Evolutionary conservation across 1,140 invertebrate species (phyloP).

Genomic region (Catajapyx aquilonaris): DNA sequence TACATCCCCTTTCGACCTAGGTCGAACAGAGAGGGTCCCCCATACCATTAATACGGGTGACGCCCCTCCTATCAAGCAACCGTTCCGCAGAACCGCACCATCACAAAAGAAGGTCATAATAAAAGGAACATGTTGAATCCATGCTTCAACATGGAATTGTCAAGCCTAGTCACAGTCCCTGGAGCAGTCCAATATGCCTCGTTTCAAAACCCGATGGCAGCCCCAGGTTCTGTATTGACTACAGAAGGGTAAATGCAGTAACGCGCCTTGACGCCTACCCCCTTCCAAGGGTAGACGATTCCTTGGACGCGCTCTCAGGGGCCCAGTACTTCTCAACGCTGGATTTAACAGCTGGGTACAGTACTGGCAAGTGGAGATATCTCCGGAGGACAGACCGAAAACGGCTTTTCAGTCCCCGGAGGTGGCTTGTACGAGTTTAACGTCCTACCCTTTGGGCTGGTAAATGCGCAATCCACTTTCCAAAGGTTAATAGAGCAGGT

Average conservation of each 20-base stretch:
- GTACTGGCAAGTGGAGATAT: conserved; percentile 20
- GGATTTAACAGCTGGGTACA: conserved; percentile 19
- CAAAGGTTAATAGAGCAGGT: conserved; percentile 10
- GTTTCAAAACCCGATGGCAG: too few species aligned
- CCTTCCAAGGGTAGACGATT: conserved; percentile 19
- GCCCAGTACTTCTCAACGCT: conserved; percentile 15
- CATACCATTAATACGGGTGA: too few species aligned
- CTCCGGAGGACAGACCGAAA: conserved; percentile 12
- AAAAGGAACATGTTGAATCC: too few species aligned
- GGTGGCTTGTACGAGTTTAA: conserved; percentile 11
- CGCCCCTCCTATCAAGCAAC: too few species aligned
- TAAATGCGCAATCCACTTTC: conserved; percentile 11
- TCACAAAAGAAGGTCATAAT: too few species aligned
- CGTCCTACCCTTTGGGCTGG: conserved; percentile 11
- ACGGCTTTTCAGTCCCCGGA: conserved; percentile 14
- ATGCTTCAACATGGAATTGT: too few species aligned
- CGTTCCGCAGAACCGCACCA: too few species aligned
- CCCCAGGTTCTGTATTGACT: conserved; percentile 21
- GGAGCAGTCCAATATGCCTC: too few species aligned
- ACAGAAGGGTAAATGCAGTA: conserved; percentile 16
- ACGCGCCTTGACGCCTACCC: conserved; percentile 18
- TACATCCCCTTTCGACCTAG: too few species aligned
- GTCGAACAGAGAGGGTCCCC: too few species aligned
- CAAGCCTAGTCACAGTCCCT: too few species aligned
- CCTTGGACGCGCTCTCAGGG: conserved; percentile 14